Base-by-base conservation (phyloP, 2,113 vertebrate genomes). In the Prunella fulvescens region DNA sequence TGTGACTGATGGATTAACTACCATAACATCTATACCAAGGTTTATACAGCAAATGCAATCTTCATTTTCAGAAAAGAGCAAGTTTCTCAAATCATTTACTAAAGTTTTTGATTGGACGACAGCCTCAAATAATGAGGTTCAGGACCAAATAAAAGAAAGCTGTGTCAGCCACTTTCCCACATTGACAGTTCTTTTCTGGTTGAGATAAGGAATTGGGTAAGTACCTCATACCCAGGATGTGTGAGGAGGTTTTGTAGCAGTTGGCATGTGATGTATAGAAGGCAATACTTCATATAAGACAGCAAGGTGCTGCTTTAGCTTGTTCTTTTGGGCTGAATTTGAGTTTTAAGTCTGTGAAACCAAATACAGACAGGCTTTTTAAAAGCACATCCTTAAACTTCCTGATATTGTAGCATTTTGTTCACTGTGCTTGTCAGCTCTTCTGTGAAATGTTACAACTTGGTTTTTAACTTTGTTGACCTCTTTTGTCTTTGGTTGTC, bases 301-400 rank as follows among this genome's bases (percentile, higher is more conserved):
- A 88, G 92, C 72, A 83, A 72, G 79, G 86, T 94, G 84, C 88
- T 96, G 12, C 92, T 95, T 95, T 62, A 91, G 77, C 71, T 91
- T 64, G 33, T 89, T 93, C 64, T 56, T 89, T 81, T 12, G 22
- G 67, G 73, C 70, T 69, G 71, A 76, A 81, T 89, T 90, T 95
- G 47, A 90, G 64, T 87, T 87, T 67, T 17, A 66, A 58, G 81
- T 90, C 82, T 85, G 79, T 72, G 26, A 89, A 90, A 82, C 80
- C 89, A 87, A 95, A 92, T 45, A 51, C 90, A 94, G 87, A 77
- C 77, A 76, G 73, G 86, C 80, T 95, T 65, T 74, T 92, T 79
- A 92, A 92, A 96, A 97, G 95, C 96, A 97, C 94, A 95, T 91
- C 89, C 71, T 82, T 76, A 15, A 44, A 82, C 91, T 94, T 91